These are phyloP conservation scores for Drosophila picticornis DNA, from an alignment of 2,888 invertebrate species.

Conservation along the genomic window DNA sequence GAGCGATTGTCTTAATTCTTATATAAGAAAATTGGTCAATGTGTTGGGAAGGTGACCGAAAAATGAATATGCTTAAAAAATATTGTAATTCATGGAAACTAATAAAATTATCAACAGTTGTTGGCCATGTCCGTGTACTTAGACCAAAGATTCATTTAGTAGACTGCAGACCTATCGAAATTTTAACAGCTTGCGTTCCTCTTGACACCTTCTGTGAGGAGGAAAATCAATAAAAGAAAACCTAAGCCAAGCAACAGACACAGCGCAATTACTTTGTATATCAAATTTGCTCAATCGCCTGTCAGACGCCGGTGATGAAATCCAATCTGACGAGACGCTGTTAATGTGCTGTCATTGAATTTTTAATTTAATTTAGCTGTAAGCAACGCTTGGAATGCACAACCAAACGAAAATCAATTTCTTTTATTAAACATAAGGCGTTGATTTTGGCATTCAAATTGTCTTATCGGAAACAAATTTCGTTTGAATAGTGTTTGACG, in stretches of 20 bases:
- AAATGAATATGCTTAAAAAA: not conserved
- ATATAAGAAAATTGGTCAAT: not conserved
- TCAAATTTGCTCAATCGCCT: conserved; percentile 48
- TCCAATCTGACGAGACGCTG: conserved; percentile 51
- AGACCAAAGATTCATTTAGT: conserved; percentile 21
- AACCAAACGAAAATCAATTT: conserved; percentile 56
- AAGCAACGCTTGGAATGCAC: conserved; percentile 28
- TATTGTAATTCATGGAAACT: not conserved
- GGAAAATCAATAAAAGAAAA: conserved; percentile 22
- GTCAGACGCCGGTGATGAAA: conserved; percentile 41
- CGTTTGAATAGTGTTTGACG: conserved; percentile 71
- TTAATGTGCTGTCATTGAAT: conserved; percentile 66
- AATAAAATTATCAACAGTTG: conserved; percentile 8
- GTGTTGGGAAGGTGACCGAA: not conserved
- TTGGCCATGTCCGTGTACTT: conserved; percentile 14
- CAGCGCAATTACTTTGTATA: conserved; percentile 26
- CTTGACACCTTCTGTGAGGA: conserved; percentile 41
- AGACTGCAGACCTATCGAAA: conserved; percentile 10
- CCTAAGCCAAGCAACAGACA: not conserved
- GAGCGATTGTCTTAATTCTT: not conserved
- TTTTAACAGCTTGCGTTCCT: conserved; percentile 27
- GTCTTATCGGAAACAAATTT: conserved; percentile 70
- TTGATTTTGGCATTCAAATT: conserved; percentile 69
- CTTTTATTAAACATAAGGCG: conserved; percentile 60
- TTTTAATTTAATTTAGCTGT: conserved; percentile 72